Percentiles rank a stretch among this genome's conserved stretches.
phyloP scores from a whole-genome alignment of 2,888 invertebrate species.

The Stenodema calcarata region DNA sequence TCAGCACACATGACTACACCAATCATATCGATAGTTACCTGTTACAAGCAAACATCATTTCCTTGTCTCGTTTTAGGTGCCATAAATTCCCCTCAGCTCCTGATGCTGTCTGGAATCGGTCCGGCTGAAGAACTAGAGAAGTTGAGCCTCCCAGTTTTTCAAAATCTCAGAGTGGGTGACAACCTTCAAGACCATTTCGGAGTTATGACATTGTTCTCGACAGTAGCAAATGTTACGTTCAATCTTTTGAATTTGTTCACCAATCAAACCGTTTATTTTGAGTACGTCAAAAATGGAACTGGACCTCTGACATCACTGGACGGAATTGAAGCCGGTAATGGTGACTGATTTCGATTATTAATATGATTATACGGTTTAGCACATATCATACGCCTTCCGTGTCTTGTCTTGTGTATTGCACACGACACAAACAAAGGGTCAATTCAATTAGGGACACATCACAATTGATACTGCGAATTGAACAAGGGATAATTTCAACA shows the following conservation, averaged over 20 bases:
- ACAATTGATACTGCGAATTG: too few relatives aligned
- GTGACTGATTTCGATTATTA: too few relatives aligned
- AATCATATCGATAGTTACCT: too few relatives aligned
- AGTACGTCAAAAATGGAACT: slow-evolving; percentile 31
- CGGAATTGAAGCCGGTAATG: background rate
- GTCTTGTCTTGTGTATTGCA: too few relatives aligned
- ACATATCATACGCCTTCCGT: too few relatives aligned
- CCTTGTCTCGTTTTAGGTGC: background rate
- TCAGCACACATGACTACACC: too few relatives aligned
- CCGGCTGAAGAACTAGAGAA: slow-evolving; percentile 60
- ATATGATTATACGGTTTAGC: too few relatives aligned
- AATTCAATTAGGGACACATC: too few relatives aligned
- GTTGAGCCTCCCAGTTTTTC: slow-evolving; percentile 59
- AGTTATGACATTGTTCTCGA: slow-evolving; percentile 69
- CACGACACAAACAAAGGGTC: too few relatives aligned
- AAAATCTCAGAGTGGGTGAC: slow-evolving; percentile 59
- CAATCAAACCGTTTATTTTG: background rate
- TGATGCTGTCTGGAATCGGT: slow-evolving; percentile 67
- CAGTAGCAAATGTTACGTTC: slow-evolving; percentile 80
- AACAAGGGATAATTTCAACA: too few relatives aligned
- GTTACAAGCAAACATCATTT: too few relatives aligned
- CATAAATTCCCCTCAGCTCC: slow-evolving; percentile 67
- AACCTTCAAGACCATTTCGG: slow-evolving; percentile 60
- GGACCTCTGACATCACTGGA: slow-evolving; percentile 26
- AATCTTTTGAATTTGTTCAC: background rate